phyloP scores from a whole-genome alignment of 2,113 vertebrate species.

The Lepidothrix coronata region DNA sequence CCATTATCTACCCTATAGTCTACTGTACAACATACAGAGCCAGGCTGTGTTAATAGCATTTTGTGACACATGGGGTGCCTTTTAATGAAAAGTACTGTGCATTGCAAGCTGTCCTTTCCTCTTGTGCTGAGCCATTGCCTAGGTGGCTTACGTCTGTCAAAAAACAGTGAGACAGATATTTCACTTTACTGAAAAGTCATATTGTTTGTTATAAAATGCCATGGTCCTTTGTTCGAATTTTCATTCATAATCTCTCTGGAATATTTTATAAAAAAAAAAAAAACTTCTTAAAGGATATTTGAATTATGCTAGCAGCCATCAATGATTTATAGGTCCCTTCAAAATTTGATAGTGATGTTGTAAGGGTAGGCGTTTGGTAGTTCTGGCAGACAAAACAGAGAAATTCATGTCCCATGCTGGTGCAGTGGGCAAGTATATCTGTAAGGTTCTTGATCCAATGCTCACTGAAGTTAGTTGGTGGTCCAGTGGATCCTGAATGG shows the following conservation, averaged over 20 bases:
- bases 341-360: not conserved
- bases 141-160: conserved; percentile 33
- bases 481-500: not conserved
- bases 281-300: not conserved
- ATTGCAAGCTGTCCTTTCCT: conserved; percentile 55
- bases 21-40: not conserved
- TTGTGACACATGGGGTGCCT: not conserved
- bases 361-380: not conserved
- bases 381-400: not conserved
- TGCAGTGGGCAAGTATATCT: not conserved
- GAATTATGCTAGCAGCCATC: not conserved
- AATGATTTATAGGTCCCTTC: not conserved
- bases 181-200: conserved; percentile 30
- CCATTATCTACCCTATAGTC: not conserved
- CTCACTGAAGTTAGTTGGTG: not conserved
- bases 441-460: not conserved
- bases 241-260: not conserved
- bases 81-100: not conserved
- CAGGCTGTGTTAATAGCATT: not conserved
- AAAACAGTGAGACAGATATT: not conserved
- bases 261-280: not conserved
- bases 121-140: conserved; percentile 44
- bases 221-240: not conserved
- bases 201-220: conserved; percentile 32
- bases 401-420: rapidly evolving